phyloP scores from a whole-genome alignment of 2,113 vertebrate genomes.

The Archilochus colubris region DNA sequence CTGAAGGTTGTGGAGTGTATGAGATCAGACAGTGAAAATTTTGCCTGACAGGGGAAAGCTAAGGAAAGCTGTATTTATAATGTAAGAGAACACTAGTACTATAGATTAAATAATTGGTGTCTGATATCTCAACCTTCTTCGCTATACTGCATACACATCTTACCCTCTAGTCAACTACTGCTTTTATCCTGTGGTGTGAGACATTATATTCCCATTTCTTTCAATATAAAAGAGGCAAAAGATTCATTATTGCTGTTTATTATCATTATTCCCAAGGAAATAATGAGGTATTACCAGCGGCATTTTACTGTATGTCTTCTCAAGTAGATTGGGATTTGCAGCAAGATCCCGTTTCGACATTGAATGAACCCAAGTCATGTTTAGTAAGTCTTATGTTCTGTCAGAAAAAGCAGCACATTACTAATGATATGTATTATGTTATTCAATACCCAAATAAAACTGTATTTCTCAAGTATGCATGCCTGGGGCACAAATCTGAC shows the following conservation, averaged over 20 bases:
- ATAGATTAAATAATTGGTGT: background rate
- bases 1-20: background rate
- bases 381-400: slow-evolving; percentile 43
- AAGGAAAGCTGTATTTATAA: background rate
- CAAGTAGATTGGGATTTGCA: background rate
- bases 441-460: slow-evolving; percentile 41
- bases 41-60: background rate
- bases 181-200: background rate
- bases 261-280: slow-evolving; percentile 42
- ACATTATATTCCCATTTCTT: background rate
- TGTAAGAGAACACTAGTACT: background rate
- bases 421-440: slow-evolving; percentile 52
- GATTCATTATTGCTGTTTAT: slow-evolving; percentile 39
- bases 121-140: background rate
- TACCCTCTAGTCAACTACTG: background rate
- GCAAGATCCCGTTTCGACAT: background rate
- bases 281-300: background rate
- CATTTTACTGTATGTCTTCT: background rate
- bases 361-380: slow-evolving; percentile 21
- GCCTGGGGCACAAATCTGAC: slow-evolving; percentile 56
- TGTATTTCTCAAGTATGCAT: slow-evolving; percentile 47
- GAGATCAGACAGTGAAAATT: background rate
- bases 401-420: slow-evolving; percentile 42
- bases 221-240: slow-evolving; percentile 28
- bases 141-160: background rate